Base-by-base conservation (phyloP, 1,140 invertebrate species). In the Macrotrachela quadricornifera region DNA sequence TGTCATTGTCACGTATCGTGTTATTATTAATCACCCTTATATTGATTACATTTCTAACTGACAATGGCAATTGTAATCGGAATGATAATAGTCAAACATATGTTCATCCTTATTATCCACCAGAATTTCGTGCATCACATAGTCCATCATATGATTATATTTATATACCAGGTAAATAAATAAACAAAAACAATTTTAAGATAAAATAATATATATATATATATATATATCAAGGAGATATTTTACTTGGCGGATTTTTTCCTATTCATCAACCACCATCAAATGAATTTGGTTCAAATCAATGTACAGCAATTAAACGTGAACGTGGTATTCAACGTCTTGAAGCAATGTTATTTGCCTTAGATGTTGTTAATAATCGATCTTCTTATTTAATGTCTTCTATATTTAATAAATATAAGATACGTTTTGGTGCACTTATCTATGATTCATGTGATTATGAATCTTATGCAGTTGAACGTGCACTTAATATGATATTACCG, bases 381-480 rank as follows among this genome's bases (percentile, higher is more conserved):
- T 30, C 21, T 8, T 30, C 2, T 30, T 47, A 57, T 47, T 56
- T 17, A 6, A 37, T 70, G 13, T 54, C 72, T 17, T 79, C 79
- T 0, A 78, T 77, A 43, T 69, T 80, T 13, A 30, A 30, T 30
- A 30, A 30, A 30, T 30, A 30, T 30, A 2, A 30, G 8, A 30
- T 30, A 4, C 74, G 64, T 10, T 63, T 83, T 39, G 82, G 81
- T 0, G 77, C 79, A 2, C 76, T 80, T 58, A 82, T 84, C 51
- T 64, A 83, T n/a, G 82, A 85, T 64, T 82, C 81, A 0, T 84
- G 82, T 63, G 79, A 78, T 18, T 72, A 78, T 45, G 81, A 83
- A 57, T 82, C 81, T 0, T 82, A 81, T 65, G 82, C 81, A 0
- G 69, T 85, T 0, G 81, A 85, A 63, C 80, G 84, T 85, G 59